A percentile compares a stretch with the other conserved stretches of the same genome.
Conservation (phyloP, 2,797 vertebrate species). For the Alca torda region DNA sequence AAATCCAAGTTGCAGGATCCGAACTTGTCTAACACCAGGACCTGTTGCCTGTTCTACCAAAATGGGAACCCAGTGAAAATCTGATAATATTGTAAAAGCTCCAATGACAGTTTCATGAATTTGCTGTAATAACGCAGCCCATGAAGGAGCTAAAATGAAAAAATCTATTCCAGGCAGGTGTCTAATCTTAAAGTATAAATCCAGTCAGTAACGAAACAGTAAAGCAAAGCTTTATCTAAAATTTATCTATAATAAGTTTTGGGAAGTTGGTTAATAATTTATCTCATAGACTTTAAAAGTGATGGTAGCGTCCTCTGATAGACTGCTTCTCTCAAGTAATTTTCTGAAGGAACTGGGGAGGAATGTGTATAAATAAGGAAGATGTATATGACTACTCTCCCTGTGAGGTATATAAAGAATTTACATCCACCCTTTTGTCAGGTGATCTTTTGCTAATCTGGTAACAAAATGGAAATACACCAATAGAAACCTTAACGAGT, state of each 20-base stretch:
- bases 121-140: neutral
- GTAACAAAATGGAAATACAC: neutral
- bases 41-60: neutral
- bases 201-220: neutral
- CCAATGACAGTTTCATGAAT: neutral
- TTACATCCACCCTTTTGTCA: neutral
- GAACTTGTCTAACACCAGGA: neutral
- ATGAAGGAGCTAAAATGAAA: neutral
- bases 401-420: neutral
- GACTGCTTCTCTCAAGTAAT: neutral
- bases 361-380: neutral
- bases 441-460: neutral
- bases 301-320: neutral
- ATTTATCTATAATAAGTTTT: neutral
- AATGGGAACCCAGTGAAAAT: neutral
- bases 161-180: neutral
- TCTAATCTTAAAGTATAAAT: slow-evolving; percentile 29
- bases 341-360: neutral
- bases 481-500: neutral
- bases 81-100: neutral
- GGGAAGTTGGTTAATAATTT: neutral
- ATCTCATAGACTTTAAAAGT: neutral
- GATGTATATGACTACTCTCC: neutral
- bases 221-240: neutral
- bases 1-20: neutral